These are phyloP conservation scores for Aphis craccivora DNA, from an alignment of 1,140 invertebrate genomes.

Conservation along the genomic window DNA sequence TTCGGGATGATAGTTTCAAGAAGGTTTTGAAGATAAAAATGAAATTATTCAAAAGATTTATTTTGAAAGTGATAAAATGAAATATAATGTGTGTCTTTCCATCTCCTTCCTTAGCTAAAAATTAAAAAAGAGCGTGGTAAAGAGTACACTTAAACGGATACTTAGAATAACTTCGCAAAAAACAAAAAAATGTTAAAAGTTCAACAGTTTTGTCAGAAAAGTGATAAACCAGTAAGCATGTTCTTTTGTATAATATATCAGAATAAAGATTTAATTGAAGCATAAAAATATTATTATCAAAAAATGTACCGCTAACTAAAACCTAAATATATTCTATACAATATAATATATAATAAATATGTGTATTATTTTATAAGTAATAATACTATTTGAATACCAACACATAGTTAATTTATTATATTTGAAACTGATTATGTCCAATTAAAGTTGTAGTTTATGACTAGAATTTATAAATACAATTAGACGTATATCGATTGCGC, in stretches of 20 bases:
- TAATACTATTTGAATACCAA: not conserved
- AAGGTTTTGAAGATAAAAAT: not conserved
- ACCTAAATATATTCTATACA: not conserved
- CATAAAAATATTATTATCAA: not conserved
- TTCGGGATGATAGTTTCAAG: not conserved
- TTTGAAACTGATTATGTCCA: not conserved
- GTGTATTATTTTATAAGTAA: not conserved
- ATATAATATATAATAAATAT: no score
- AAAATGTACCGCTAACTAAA: not conserved
- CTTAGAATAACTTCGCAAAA: no score
- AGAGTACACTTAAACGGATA: no score
- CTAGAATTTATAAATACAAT: not conserved
- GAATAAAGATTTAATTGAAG: not conserved
- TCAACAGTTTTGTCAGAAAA: not conserved
- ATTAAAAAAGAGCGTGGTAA: not conserved
- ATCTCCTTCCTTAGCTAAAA: not conserved
- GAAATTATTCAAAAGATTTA: not conserved
- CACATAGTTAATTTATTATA: not conserved
- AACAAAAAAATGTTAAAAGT: not conserved
- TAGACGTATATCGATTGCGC: no score
- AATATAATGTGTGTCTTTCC: no score
- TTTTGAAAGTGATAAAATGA: not conserved
- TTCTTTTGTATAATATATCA: no score
- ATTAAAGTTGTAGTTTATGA: not conserved
- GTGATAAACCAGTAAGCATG: not conserved